phyloP scores from a whole-genome alignment of 35 echinoderm and acorn worm genomes.

The Lytechinus pictus region DNA sequence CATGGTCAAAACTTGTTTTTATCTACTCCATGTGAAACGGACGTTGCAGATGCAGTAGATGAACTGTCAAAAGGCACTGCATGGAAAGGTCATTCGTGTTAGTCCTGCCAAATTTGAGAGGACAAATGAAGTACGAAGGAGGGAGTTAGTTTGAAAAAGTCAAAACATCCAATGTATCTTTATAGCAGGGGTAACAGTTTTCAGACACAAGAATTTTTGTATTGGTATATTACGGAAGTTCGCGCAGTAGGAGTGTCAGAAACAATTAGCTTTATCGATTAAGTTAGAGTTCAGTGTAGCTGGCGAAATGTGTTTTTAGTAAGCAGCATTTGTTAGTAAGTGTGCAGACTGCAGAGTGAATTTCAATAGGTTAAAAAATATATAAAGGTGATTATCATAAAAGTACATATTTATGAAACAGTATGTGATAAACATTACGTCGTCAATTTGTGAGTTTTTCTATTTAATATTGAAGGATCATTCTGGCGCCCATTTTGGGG shows the following conservation, averaged over 20 bases:
- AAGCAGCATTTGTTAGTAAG: no score
- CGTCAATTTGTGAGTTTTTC: no score
- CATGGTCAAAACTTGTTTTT: constrained; percentile 4
- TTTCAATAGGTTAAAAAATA: no score
- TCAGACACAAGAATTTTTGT: constrained; percentile 12
- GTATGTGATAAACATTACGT: no score
- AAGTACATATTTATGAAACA: no score
- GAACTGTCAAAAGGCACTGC: neutral
- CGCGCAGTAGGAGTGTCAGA: constrained; percentile 15
- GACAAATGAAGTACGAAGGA: neutral
- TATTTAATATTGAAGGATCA: no score
- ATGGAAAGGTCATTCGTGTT: neutral
- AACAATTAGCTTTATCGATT: neutral
- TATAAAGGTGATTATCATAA: no score
- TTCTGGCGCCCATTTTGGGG: no score
- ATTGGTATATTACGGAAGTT: neutral
- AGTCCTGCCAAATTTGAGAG: neutral
- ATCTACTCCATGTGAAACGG: neutral
- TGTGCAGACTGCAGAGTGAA: no score
- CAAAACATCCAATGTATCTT: neutral
- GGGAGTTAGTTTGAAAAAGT: neutral
- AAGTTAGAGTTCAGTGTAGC: neutral
- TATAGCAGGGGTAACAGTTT: neutral
- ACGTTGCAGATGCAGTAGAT: neutral
- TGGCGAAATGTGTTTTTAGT: no score